Conservation (phyloP, 2,113 vertebrate genomes). For the Takifugu flavidus region DNA sequence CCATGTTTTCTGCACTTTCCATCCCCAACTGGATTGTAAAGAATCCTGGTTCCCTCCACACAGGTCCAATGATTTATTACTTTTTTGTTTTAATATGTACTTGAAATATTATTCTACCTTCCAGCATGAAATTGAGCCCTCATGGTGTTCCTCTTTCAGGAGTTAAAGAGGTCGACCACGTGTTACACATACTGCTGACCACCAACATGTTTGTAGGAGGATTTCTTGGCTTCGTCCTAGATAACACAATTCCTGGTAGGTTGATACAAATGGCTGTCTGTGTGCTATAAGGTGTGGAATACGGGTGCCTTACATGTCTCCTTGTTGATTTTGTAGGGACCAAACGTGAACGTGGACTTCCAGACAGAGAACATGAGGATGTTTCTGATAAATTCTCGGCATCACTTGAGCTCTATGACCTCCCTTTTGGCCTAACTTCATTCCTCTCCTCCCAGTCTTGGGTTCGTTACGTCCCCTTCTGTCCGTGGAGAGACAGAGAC, state of each 20-base stretch:
- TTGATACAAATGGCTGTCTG: not conserved
- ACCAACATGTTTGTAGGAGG: constrained; percentile 94
- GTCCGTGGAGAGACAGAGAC: constrained; percentile 51
- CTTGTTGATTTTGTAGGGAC: constrained; percentile 66
- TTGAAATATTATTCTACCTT: too few relatives aligned
- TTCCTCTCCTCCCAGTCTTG: constrained; percentile 64
- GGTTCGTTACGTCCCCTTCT: constrained; percentile 74
- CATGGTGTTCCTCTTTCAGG: constrained; percentile 62
- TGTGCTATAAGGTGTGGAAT: too few relatives aligned
- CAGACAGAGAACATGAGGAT: constrained; percentile 52
- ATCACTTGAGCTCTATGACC: constrained; percentile 70
- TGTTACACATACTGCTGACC: constrained; percentile 85
- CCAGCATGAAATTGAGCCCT: too few relatives aligned
- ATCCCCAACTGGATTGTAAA: constrained; percentile 87
- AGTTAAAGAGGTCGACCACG: constrained; percentile 84
- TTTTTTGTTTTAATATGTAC: not conserved
- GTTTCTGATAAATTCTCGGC: not conserved
- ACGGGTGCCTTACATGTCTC: not conserved
- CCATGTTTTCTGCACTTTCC: constrained; percentile 83
- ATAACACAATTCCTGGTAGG: constrained; percentile 93
- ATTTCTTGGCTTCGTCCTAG: constrained; percentile 86
- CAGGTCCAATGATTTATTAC: constrained; percentile 73
- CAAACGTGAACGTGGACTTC: constrained; percentile 80
- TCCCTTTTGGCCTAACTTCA: constrained; percentile 80
- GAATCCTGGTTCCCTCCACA: constrained; percentile 74